Base-by-base conservation (phyloP, 92 coral and sea anemone genomes). In the Phenganax marumi region DNA sequence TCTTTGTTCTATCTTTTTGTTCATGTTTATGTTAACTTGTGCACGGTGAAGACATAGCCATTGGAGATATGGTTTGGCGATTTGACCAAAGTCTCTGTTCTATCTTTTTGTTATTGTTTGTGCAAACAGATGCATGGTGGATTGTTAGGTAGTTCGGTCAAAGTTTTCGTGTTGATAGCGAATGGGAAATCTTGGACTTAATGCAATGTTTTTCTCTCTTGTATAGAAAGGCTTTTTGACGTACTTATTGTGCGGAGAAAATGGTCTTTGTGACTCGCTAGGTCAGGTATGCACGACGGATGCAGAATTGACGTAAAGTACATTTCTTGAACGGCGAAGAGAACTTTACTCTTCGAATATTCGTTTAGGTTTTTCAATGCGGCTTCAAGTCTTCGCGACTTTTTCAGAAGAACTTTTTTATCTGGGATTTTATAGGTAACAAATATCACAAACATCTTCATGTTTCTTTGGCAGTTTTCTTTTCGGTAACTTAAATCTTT, bases 391-490 rank as follows among this genome's bases (percentile, higher is more conserved):
- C 99, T 8, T 92, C 91, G 11, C 89, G 99, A 19, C 93, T 96
- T 55, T 96, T 96, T 82, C 97, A 97, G 50, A 96, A 96, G 84
- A 96, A 91, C 65, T 96, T 96, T 86, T 96, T 96, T 85, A 96
- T 96, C 80, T 96, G 99, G 99, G 99, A 96, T 81, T 92, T 96
- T 60, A 84, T 96, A 57, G 99, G 99, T 96, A 56, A 92, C 18
- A 16, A 43, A 17, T 14, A 68, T 1, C 47, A 14, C 7, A 16
- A 23, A 24, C 17, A 3, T 73, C n/a, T 2, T 48, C n/a, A 3
- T 25, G 75, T 16, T 23, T 33, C 5, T 33, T 0, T 33, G 43
- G 43, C 43, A 0, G 17, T 77, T 11, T 56, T 19, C 19, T 46
- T n/a, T 19, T 68, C 16, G 0, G 49, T 68, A 16, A 8, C 73